phyloP scores from a whole-genome alignment of 2,888 invertebrate genomes.

The Chaitophorus viminalis region DNA sequence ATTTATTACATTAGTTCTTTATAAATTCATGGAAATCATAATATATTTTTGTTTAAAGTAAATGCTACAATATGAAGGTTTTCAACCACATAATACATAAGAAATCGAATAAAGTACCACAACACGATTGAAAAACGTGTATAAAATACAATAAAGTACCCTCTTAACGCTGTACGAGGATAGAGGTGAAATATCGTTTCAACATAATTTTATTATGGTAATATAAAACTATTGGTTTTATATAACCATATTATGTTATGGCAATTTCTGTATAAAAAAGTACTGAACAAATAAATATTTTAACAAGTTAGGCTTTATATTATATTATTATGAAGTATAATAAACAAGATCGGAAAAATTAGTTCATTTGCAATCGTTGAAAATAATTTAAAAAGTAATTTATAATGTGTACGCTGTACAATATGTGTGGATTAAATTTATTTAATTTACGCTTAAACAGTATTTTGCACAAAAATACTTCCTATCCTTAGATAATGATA shows the following conservation, averaged over 20 bases:
- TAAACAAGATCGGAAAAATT: background rate
- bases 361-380: background rate
- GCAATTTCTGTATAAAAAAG: conserved; percentile 39
- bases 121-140: conserved; percentile 9
- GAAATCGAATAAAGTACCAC: background rate
- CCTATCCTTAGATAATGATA: too few species aligned
- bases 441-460: too few species aligned
- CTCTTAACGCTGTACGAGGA: background rate
- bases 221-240: conserved; percentile 31
- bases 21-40: background rate
- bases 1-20: too few species aligned
- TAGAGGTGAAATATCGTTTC: conserved; percentile 26
- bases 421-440: background rate
- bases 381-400: background rate
- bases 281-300: background rate
- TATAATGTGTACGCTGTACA: background rate
- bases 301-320: background rate
- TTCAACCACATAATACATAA: background rate
- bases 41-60: background rate
- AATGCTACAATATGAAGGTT: background rate
- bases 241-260: conserved; percentile 3
- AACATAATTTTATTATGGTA: conserved; percentile 36
- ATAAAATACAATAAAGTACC: conserved; percentile 25
- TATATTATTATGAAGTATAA: background rate
- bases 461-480: too few species aligned